phyloP scores from a whole-genome alignment of 2,888 invertebrate species.

The Pseudococcus viburni region DNA sequence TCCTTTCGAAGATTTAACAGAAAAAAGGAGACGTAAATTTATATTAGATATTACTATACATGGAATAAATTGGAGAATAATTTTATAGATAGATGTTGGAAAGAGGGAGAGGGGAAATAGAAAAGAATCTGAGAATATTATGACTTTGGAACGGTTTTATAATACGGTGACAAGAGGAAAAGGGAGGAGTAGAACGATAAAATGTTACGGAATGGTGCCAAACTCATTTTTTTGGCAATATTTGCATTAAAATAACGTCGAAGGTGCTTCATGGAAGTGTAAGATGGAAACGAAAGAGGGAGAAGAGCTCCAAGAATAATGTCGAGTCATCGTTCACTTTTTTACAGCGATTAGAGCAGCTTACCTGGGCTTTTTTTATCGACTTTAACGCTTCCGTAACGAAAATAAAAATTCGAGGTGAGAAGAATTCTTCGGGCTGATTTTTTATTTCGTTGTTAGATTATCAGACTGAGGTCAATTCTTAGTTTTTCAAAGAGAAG shows the following conservation, averaged over 20 bases:
- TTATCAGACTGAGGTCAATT: too few relatives aligned
- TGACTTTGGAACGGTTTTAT: background rate
- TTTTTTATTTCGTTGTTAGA: too few relatives aligned
- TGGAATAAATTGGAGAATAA: background rate
- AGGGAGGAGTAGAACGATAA: background rate
- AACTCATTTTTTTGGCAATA: constrained; percentile 7
- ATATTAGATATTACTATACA: background rate
- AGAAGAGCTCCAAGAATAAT: background rate
- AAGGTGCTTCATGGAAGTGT: background rate
- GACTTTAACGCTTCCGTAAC: too few relatives aligned
- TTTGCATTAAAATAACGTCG: constrained; percentile 6
- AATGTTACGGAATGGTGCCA: constrained; percentile 14
- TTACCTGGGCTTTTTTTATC: background rate
- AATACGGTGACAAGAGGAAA: background rate
- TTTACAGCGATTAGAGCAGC: background rate
- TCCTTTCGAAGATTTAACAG: background rate
- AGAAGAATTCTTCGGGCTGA: too few relatives aligned
- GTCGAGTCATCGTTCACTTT: background rate
- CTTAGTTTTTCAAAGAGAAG: too few relatives aligned
- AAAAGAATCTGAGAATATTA: background rate
- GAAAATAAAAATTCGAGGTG: too few relatives aligned
- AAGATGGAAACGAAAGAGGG: background rate
- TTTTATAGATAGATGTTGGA: background rate
- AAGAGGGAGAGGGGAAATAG: background rate
- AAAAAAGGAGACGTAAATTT: background rate